Conservation (phyloP, 2,888 invertebrate species). For the Patella caerulea region DNA sequence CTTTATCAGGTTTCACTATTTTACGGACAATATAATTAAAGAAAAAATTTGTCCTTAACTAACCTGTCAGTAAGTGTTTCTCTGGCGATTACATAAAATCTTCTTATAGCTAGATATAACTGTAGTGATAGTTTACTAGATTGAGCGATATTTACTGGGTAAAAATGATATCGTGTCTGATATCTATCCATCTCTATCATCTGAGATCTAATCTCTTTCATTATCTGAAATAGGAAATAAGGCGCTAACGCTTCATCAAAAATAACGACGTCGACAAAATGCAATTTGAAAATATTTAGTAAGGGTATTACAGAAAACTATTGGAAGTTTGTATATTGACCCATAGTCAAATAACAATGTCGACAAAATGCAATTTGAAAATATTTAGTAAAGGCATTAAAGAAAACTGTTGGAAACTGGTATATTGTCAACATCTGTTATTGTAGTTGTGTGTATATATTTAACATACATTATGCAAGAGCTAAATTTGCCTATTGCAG, state of each 20-base stretch:
- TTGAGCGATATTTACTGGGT: conserved; percentile 55
- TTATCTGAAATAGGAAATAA: conserved; percentile 47
- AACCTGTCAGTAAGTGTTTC: conserved; percentile 60
- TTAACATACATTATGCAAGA: too few species aligned
- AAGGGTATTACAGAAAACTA: too few species aligned
- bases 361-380: neutral
- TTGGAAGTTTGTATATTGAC: too few species aligned
- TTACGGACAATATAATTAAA: neutral
- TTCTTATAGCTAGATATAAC: conserved; percentile 58
- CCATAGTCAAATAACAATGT: neutral
- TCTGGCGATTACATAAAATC: conserved; percentile 47
- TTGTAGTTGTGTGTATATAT: too few species aligned
- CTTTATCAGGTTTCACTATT: too few species aligned
- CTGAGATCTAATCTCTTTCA: conserved; percentile 45
- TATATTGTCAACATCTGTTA: too few species aligned
- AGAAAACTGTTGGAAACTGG: too few species aligned
- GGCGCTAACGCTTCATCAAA: neutral
- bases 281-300: neutral
- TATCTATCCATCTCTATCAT: conserved; percentile 64
- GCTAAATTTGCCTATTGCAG: too few species aligned
- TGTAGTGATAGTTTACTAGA: conserved; percentile 58
- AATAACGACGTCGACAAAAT: neutral
- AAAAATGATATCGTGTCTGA: conserved; percentile 60
- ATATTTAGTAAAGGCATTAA: neutral
- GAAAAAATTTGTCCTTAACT: neutral